Conservation (phyloP, 2,113 vertebrate genomes). For the Beaufortia kweichowensis region DNA sequence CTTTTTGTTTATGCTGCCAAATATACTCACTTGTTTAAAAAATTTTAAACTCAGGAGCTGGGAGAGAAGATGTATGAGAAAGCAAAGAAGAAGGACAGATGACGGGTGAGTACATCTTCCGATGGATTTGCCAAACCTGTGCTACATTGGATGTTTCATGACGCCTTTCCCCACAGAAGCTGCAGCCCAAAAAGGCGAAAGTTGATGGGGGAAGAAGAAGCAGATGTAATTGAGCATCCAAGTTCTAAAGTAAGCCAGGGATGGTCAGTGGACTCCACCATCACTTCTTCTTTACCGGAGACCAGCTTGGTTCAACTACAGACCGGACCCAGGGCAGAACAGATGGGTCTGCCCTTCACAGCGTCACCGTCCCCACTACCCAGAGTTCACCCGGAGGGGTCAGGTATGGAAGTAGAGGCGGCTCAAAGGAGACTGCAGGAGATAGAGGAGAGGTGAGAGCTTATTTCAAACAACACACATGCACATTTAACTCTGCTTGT, state of each 20-base stretch:
- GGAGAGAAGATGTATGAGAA: slow-evolving; percentile 72
- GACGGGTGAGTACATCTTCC: slow-evolving; percentile 67
- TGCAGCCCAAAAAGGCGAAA: slow-evolving; percentile 72
- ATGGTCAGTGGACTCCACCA: slow-evolving; percentile 51
- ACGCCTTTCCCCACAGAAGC: slow-evolving; percentile 57
- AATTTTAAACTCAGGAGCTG: slow-evolving; percentile 63
- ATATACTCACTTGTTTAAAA: background rate
- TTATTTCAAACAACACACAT: background rate
- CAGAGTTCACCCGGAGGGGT: slow-evolving; percentile 58
- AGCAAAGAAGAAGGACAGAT: slow-evolving; percentile 71
- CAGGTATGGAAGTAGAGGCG: slow-evolving; percentile 75
- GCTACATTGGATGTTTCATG: background rate
- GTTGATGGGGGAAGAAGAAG: slow-evolving; percentile 63
- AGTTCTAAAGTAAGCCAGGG: slow-evolving; percentile 5
- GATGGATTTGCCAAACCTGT: background rate
- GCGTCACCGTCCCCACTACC: slow-evolving; percentile 20
- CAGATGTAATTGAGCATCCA: slow-evolving; percentile 46
- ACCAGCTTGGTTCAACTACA: slow-evolving; percentile 5
- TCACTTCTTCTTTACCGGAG: slow-evolving; percentile 46
- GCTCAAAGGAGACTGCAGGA: slow-evolving; percentile 76
- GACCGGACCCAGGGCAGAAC: background rate
- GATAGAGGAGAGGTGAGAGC: slow-evolving; percentile 74
- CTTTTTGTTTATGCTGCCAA: background rate
- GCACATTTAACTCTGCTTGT: background rate
- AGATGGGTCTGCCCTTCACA: slow-evolving; percentile 20